phyloP scores from a whole-genome alignment of 1,140 invertebrate genomes.

The Drosophila sp. region DNA sequence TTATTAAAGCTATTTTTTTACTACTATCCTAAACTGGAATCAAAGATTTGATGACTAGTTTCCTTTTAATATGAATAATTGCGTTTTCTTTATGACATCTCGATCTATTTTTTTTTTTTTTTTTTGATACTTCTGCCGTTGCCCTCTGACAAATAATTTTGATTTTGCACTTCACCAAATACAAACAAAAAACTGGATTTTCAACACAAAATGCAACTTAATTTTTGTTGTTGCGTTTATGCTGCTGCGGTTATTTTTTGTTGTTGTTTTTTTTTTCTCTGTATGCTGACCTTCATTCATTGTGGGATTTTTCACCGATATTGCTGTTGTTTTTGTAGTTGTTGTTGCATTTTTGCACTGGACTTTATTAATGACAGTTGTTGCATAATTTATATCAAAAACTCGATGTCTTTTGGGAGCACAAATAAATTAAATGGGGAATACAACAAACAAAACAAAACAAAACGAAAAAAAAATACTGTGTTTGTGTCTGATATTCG shows the following conservation, averaged over 20 bases:
- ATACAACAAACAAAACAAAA: conserved; percentile 8
- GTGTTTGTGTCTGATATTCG: background rate
- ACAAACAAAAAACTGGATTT: conserved; percentile 70
- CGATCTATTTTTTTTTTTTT: conserved; percentile 11
- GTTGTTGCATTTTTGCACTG: conserved; percentile 53
- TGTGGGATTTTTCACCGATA: conserved; percentile 63
- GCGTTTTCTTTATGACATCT: background rate
- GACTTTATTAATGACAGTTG: conserved; percentile 80
- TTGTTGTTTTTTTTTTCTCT: conserved; percentile 49
- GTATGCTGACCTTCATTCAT: conserved; percentile 74
- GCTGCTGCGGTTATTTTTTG: conserved; percentile 61
- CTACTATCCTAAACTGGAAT: no score
- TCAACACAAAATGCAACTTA: conserved; percentile 76
- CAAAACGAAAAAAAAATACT: background rate
- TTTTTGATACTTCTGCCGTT: conserved; percentile 16
- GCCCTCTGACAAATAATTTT: conserved; percentile 15
- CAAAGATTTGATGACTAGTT: no score
- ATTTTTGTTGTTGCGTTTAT: conserved; percentile 68
- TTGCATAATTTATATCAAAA: conserved; percentile 72
- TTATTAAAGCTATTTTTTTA: no score
- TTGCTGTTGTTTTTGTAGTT: conserved; percentile 21
- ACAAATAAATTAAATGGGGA: conserved; percentile 24
- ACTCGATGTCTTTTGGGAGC: background rate
- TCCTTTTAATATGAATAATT: no score
- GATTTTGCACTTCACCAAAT: conserved; percentile 75